Evolutionary conservation across 2,797 vertebrate genomes (phyloP).

Genomic region (Triplophysa bombifrons): DNA sequence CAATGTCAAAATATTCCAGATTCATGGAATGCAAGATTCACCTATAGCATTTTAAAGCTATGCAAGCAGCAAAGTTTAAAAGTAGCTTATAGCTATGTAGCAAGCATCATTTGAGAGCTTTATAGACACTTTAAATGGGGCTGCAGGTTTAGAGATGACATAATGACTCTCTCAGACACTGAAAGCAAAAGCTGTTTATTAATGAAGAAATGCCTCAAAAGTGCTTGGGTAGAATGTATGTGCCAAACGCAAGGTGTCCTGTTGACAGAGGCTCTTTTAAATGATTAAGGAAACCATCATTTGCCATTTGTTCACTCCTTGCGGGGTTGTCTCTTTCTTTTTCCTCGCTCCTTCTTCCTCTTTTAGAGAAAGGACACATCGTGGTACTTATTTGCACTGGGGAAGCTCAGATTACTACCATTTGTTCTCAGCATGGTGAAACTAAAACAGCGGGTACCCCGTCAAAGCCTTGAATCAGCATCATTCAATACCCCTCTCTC

Average conservation of each 20-base stretch:
- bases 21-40: neutral
- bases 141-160: constrained; percentile 13
- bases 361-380: constrained; percentile 43
- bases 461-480: constrained; percentile 49
- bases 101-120: constrained; percentile 28
- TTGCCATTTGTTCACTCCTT: constrained; percentile 35
- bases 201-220: constrained; percentile 31
- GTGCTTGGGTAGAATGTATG: constrained; percentile 11
- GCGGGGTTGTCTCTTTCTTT: neutral
- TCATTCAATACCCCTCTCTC: constrained; percentile 21
- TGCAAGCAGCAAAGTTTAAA: neutral
- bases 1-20: constrained; percentile 30
- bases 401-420: constrained; percentile 59
- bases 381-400: constrained; percentile 55
- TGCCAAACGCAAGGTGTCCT: constrained; percentile 36
- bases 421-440: constrained; percentile 56
- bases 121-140: constrained; percentile 24
- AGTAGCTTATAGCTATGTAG: constrained; percentile 14
- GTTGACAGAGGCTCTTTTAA: constrained; percentile 32
- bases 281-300: constrained; percentile 39
- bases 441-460: constrained; percentile 57
- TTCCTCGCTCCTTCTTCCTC: constrained; percentile 24
- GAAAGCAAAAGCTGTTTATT: constrained; percentile 23
- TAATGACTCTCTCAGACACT: constrained; percentile 21
- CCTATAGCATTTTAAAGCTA: constrained; percentile 24